Conservation (phyloP, 35 echinoderm and acorn worm species). For the Ophioderma brevispina region DNA sequence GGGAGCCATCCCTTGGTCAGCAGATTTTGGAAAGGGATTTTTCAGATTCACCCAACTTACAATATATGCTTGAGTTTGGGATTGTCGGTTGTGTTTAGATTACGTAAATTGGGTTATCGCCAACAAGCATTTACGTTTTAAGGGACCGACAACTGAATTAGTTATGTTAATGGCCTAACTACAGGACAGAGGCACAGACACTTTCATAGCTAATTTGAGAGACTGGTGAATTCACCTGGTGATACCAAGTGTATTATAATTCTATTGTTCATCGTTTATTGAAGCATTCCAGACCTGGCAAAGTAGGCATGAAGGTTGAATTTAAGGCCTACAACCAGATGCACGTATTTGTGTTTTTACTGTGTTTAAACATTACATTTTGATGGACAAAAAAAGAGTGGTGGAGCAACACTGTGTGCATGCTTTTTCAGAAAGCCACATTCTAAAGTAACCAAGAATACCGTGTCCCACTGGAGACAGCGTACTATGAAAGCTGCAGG, state of each 20-base stretch:
- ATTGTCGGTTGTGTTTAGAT: slow-evolving; percentile 37
- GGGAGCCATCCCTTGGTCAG: slow-evolving; percentile 49
- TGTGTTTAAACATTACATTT: slow-evolving; percentile 51
- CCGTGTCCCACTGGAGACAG: slow-evolving; percentile 53
- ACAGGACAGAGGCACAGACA: slow-evolving; percentile 35
- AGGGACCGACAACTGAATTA: slow-evolving; percentile 30
- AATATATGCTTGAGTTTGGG: slow-evolving; percentile 42
- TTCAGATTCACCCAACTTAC: slow-evolving; percentile 36
- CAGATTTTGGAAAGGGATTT: slow-evolving; percentile 68
- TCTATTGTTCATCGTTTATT: slow-evolving; percentile 42
- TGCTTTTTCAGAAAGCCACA: slow-evolving; percentile 61
- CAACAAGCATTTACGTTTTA: slow-evolving; percentile 22
- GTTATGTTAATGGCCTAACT: slow-evolving; percentile 41
- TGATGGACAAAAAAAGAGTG: slow-evolving; percentile 43
- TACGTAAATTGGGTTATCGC: slow-evolving; percentile 14
- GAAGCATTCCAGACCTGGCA: slow-evolving; percentile 13
- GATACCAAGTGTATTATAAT: neutral
- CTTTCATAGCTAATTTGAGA: neutral
- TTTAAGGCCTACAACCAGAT: slow-evolving; percentile 57
- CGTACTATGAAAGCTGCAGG: slow-evolving; percentile 12
- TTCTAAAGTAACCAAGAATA: slow-evolving; percentile 6
- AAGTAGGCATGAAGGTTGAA: neutral
- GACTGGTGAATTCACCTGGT: neutral
- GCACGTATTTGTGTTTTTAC: too few relatives aligned
- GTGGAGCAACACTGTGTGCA: slow-evolving; percentile 32